phyloP scores from a whole-genome alignment of 2,888 invertebrate species.

The Metopia argyrocephala region DNA sequence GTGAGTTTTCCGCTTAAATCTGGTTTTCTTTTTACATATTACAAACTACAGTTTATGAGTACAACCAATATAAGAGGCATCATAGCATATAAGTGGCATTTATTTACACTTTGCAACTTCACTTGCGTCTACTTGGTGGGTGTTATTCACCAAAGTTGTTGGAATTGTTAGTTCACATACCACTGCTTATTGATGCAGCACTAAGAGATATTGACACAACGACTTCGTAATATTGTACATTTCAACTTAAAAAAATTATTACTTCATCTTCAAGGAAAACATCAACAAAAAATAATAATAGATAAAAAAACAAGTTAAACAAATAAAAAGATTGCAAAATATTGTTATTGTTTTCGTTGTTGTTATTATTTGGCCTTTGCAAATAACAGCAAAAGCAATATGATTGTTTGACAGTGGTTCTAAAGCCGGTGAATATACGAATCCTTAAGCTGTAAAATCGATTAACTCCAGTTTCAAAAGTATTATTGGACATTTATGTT shows the following conservation, averaged over 20 bases:
- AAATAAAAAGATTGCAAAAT: slow-evolving; percentile 44
- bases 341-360: neutral
- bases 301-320: slow-evolving; percentile 23
- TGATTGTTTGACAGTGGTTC: neutral
- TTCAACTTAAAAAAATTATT: slow-evolving; percentile 40
- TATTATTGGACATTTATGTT: no score
- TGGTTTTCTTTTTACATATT: slow-evolving; percentile 1
- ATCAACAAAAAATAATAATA: neutral
- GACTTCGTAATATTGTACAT: slow-evolving; percentile 54
- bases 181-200: slow-evolving; percentile 49
- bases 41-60: neutral
- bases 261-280: slow-evolving; percentile 25
- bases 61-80: neutral
- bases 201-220: slow-evolving; percentile 55
- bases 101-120: slow-evolving; percentile 17
- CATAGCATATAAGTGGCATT: neutral
- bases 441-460: no score
- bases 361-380: slow-evolving; percentile 37
- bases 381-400: slow-evolving; percentile 19
- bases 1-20: slow-evolving; percentile 28
- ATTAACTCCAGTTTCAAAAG: no score
- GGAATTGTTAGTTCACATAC: slow-evolving; percentile 36
- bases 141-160: neutral
- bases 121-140: neutral
- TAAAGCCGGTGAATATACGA: neutral